Percentiles rank a stretch among this genome's conserved stretches.
phyloP scores from a whole-genome alignment of 2,888 invertebrate genomes.

The Atrina japonica region DNA sequence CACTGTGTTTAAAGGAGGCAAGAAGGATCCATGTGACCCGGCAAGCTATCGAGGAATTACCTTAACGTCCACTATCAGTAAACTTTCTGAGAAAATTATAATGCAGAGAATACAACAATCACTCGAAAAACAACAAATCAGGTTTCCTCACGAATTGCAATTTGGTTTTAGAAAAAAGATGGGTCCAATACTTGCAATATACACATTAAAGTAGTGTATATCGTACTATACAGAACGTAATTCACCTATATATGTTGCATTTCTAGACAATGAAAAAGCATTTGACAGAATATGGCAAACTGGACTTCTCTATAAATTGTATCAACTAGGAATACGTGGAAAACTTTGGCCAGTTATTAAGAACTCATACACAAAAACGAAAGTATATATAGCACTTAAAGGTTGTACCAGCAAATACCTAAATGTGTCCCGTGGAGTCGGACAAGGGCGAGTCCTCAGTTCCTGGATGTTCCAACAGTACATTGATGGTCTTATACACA shows the following conservation, averaged over 20 bases:
- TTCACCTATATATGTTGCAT: constrained; percentile 9
- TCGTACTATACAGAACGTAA: not conserved
- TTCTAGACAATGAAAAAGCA: constrained; percentile 31
- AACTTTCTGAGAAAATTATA: constrained; percentile 10
- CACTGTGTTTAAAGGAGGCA: constrained; percentile 15
- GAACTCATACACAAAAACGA: constrained; percentile 13
- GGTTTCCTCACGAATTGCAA: constrained; percentile 6
- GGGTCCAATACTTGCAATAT: constrained; percentile 8
- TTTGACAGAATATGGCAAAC: constrained; percentile 22
- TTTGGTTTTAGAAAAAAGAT: constrained; percentile 17
- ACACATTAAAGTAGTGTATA: constrained; percentile 15
- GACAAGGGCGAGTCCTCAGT: constrained; percentile 23
- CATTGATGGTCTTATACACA: constrained; percentile 14
- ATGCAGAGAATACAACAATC: constrained; percentile 3
- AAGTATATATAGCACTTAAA: not conserved
- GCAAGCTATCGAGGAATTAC: constrained; percentile 27
- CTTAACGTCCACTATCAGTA: constrained; percentile 19
- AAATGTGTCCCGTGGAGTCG: not conserved
- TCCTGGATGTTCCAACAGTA: constrained; percentile 20
- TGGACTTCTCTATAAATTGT: constrained; percentile 22
- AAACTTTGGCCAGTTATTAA: constrained; percentile 12
- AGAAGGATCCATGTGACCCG: constrained; percentile 12
- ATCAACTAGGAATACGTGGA: constrained; percentile 9
- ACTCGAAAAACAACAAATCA: not conserved
- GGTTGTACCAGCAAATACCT: constrained; percentile 12